Percentiles rank a stretch among this genome's conserved stretches.
Evolutionary conservation across 2,888 invertebrate species (phyloP).

Genomic region (Neoascia interrupta): DNA sequence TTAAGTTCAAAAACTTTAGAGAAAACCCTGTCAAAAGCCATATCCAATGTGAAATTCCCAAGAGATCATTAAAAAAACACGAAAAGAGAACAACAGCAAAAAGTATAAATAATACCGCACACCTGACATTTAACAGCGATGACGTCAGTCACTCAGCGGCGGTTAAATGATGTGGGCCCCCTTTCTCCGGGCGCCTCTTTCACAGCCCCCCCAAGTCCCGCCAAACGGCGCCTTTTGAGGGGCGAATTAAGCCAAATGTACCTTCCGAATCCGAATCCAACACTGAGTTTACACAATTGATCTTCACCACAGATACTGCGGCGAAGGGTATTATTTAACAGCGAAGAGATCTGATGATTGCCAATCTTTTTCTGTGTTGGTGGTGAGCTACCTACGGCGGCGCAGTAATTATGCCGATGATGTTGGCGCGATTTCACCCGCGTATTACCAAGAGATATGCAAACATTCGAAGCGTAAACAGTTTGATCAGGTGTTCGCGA

Average conservation of each 20-base stretch:
- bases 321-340: conserved; percentile 40
- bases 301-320: conserved; percentile 50
- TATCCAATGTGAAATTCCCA: conserved; percentile 55
- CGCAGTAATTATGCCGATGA: conserved; percentile 52
- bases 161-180: conserved; percentile 45
- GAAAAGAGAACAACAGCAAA: conserved; percentile 18
- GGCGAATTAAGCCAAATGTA: no score
- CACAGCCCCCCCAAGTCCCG: conserved; percentile 3
- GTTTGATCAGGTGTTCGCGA: conserved; percentile 69
- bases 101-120: conserved; percentile 63
- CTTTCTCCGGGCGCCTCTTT: not conserved
- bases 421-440: conserved; percentile 56
- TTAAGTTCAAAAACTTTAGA: conserved; percentile 55
- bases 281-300: conserved; percentile 56
- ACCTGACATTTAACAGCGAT: conserved; percentile 66
- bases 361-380: no score
- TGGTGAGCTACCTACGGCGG: no score
- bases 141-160: conserved; percentile 57
- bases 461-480: conserved; percentile 61
- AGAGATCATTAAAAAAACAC: conserved; percentile 57
- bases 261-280: conserved; percentile 38
- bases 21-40: conserved; percentile 60
- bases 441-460: conserved; percentile 66
- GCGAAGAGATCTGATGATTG: conserved; percentile 6
- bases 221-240: conserved; percentile 54